phyloP scores from a whole-genome alignment of 2,113 vertebrate genomes.

The Anarhynchus alexandrinus region DNA sequence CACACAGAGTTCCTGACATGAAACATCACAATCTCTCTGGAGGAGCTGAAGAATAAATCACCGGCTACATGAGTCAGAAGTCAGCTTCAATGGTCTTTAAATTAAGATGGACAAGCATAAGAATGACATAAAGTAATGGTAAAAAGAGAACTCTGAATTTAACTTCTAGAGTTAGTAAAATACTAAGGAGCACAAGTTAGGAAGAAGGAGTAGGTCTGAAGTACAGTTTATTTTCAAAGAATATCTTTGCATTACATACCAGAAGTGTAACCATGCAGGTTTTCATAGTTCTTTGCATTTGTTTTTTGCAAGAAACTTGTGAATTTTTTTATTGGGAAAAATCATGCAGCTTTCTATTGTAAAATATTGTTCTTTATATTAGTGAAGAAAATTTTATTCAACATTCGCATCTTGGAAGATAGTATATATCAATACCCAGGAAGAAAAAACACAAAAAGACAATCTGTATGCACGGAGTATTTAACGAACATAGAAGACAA shows the following conservation, averaged over 20 bases:
- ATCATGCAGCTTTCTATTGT: neutral
- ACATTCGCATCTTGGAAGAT: neutral
- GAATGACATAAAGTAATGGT: neutral
- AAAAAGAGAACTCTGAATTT: neutral
- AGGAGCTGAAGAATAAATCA: conserved; percentile 49
- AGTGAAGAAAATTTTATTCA: neutral
- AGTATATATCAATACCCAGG: neutral
- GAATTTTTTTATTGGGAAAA: neutral
- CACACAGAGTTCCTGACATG: conserved; percentile 3
- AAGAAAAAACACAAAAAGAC: neutral
- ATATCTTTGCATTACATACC: neutral
- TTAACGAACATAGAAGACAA: neutral
- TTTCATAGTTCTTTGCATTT: neutral
- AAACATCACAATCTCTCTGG: conserved; percentile 3
- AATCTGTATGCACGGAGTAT: neutral
- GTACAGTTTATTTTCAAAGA: neutral
- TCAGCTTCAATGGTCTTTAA: conserved; percentile 29
- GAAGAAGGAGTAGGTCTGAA: neutral
- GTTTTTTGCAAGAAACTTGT: neutral
- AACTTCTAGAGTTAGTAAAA: neutral
- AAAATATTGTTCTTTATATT: neutral
- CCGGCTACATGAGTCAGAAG: conserved; percentile 39
- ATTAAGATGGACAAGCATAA: conserved; percentile 27
- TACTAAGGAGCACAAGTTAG: neutral
- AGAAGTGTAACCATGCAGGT: neutral